Evolutionary conservation across 2,888 invertebrate species (phyloP).

Genomic region (Chouioia cunea): DNA sequence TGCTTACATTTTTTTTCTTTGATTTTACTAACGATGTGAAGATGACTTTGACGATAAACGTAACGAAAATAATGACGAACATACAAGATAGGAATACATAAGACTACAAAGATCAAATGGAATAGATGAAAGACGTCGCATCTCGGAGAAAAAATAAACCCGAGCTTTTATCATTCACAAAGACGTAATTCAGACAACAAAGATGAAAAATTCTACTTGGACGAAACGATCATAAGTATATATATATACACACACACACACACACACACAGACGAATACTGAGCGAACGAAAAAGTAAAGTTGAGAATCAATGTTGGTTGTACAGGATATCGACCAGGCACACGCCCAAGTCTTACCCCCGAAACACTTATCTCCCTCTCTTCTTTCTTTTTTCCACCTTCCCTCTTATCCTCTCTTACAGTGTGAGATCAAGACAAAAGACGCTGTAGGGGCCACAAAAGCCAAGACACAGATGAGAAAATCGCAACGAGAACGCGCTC

Average conservation of each 20-base stretch:
- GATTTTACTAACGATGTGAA: conserved; percentile 21
- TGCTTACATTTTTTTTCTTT: conserved; percentile 3
- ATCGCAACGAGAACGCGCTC: not conserved
- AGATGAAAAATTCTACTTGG: no score
- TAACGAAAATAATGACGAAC: conserved; percentile 1
- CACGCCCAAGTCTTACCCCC: conserved; percentile 54
- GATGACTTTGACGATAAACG: conserved; percentile 1
- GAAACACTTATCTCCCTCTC: conserved; percentile 20
- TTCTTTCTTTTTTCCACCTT: conserved; percentile 13
- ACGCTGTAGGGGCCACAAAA: not conserved
- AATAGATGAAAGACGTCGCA: conserved; percentile 1
- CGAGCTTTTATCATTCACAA: no score
- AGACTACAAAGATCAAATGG: conserved; percentile 1
- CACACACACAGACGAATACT: not conserved
- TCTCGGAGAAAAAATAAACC: not conserved
- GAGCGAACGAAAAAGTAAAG: not conserved
- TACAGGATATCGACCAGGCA: conserved; percentile 64
- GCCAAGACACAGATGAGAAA: not conserved
- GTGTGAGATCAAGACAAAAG: conserved; percentile 15
- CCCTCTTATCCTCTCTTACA: no score
- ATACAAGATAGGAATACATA: not conserved
- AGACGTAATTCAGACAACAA: no score
- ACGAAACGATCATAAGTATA: no score
- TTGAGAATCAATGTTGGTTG: conserved; percentile 54
- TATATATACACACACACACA: not conserved